These are phyloP conservation scores for Gracilinanus agilis DNA, from an alignment of 2,113 vertebrate species.

Conservation along the genomic window DNA sequence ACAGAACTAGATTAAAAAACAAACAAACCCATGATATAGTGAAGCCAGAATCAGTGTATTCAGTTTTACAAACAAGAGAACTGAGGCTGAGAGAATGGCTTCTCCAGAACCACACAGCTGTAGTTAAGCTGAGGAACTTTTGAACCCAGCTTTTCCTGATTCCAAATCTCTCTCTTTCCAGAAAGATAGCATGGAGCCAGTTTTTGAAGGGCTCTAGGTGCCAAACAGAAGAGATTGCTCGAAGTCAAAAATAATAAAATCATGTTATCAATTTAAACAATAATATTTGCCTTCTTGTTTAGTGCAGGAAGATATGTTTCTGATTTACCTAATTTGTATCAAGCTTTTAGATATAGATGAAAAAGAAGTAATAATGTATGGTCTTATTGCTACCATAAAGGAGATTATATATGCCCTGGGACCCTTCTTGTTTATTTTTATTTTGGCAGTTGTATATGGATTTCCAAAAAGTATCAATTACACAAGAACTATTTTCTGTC, in stretches of 20 bases:
- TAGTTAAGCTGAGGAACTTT: background rate
- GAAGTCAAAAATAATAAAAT: background rate
- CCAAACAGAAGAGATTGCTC: background rate
- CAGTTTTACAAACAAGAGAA: constrained; percentile 11
- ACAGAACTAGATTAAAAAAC: too few species aligned
- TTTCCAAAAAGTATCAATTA: background rate
- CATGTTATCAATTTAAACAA: background rate
- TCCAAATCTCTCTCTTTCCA: background rate
- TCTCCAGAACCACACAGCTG: background rate
- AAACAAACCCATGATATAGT: too few species aligned
- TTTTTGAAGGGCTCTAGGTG: background rate
- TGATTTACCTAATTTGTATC: background rate
- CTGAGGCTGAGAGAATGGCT: constrained; percentile 15
- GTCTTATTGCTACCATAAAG: background rate
- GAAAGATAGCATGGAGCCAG: background rate
- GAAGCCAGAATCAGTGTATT: background rate
- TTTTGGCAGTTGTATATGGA: background rate
- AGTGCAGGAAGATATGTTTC: background rate
- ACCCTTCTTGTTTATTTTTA: background rate
- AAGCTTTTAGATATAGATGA: background rate
- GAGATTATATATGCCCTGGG: background rate
- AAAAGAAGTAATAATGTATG: background rate
- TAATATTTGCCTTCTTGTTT: background rate
- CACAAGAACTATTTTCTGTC: background rate
- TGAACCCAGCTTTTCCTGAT: constrained; percentile 23